phyloP scores from a whole-genome alignment of 2,888 invertebrate species.

The Tubulanus polymorphus region DNA sequence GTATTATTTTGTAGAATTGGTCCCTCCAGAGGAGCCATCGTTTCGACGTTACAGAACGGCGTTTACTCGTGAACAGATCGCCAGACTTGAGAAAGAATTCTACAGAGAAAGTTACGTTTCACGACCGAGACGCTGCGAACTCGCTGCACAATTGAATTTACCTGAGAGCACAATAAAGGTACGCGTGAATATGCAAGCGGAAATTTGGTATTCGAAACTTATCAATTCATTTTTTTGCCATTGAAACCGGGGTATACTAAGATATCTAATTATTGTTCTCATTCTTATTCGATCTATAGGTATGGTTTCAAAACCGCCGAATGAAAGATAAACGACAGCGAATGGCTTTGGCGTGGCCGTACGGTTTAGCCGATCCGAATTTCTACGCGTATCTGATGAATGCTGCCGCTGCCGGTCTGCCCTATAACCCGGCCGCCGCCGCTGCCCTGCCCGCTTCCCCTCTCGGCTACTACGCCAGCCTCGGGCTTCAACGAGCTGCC shows the following conservation, averaged over 20 bases:
- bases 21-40: slow-evolving; percentile 4
- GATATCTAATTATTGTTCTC: too few relatives aligned
- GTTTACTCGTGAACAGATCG: slow-evolving; percentile 88
- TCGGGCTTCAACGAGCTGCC: slow-evolving; percentile 26
- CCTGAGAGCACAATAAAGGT: slow-evolving; percentile 98
- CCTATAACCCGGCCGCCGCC: slow-evolving; percentile 3
- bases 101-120: slow-evolving; percentile 95
- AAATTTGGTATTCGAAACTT: not conserved
- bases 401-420: slow-evolving; percentile 56
- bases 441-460: slow-evolving; percentile 19
- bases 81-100: slow-evolving; percentile 88
- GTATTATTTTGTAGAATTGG: too few relatives aligned
- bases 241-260: too few relatives aligned
- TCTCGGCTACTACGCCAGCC: slow-evolving; percentile 34
- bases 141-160: slow-evolving; percentile 83
- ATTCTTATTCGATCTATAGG: too few relatives aligned
- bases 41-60: slow-evolving; percentile 81
- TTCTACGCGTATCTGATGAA: slow-evolving; percentile 82
- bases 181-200: slow-evolving; percentile 83
- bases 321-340: slow-evolving; percentile 98
- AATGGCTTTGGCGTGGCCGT: slow-evolving; percentile 92
- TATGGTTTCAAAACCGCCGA: slow-evolving; percentile 93
- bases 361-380: slow-evolving; percentile 71
- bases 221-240: not conserved
- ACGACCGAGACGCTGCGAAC: slow-evolving; percentile 83